phyloP scores from a whole-genome alignment of 2,888 invertebrate genomes.

The Netelia melanura region DNA sequence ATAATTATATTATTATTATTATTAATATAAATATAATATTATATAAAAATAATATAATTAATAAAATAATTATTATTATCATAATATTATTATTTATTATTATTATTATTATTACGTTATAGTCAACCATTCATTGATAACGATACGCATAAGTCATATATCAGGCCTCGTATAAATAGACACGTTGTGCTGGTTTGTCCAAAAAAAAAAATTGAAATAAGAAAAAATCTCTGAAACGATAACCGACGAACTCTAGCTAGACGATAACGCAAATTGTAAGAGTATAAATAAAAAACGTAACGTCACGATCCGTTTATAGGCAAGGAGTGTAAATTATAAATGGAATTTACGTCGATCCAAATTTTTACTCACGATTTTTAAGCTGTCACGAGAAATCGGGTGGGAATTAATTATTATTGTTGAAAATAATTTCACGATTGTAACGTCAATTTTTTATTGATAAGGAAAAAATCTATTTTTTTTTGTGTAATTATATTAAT shows the following conservation, averaged over 20 bases:
- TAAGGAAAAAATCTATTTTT: background rate
- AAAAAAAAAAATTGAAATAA: too few relatives aligned
- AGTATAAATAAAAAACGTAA: background rate
- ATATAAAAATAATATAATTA: too few relatives aligned
- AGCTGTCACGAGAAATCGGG: background rate
- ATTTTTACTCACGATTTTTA: background rate
- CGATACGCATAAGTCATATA: too few relatives aligned
- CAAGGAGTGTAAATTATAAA: background rate
- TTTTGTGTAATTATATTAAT: too few relatives aligned
- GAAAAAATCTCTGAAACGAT: background rate
- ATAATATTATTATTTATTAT: too few relatives aligned
- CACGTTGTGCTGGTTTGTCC: too few relatives aligned
- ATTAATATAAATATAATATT: too few relatives aligned
- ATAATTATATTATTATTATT: too few relatives aligned
- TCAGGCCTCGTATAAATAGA: too few relatives aligned
- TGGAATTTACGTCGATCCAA: background rate
- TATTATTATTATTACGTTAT: too few relatives aligned
- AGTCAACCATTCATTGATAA: too few relatives aligned
- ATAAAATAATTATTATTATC: too few relatives aligned
- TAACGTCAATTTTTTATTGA: background rate
- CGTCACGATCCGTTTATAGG: background rate
- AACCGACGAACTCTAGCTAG: constrained; percentile 35
- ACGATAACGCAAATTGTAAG: constrained; percentile 43
- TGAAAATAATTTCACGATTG: background rate
- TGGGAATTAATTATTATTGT: background rate